Base-by-base conservation (phyloP, 2,113 vertebrate genomes). In the Gambusia affinis region DNA sequence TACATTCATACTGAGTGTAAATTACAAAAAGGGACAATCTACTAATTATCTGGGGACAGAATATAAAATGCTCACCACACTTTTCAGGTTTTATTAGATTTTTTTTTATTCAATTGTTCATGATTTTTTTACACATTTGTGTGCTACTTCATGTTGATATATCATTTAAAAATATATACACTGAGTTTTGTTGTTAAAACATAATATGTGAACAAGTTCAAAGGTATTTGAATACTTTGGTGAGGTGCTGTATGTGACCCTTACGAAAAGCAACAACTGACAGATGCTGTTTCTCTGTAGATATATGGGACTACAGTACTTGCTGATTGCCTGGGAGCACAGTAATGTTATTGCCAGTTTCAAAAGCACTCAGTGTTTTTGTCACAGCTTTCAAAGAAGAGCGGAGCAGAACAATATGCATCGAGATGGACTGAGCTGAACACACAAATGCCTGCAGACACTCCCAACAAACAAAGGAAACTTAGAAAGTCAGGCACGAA, bases 401-500 rank as follows among this genome's bases (percentile, higher is more conserved):
- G 27, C 66, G 28, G 22, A 62, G 47, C 47, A 31, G 7, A 27
- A 28, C 19, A 64, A 70, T 63, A 73, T 44, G 64, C 2, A 73
- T 29, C 22, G 28, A 79, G 37, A 60, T 37, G 12, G 7, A 73
- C 12, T 70, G 39, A 19, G 29, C 29, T 28, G 11, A 60, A n/a
- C 15, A 30, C 22, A 67, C 14, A 76, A 27, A 60, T 27, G 30
- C 42, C 78, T 47, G 73, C 28, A 76, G 29, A 60, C 24, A 44
- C 33, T 54, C 42, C 62, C 70, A 74, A 76, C 47, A 22, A 66
- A 61, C 51, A 69, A 51, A 35, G 27, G 4, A 51, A 77, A 80
- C 75, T 82, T 70, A 29, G 33, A 85, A 90, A 83, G 81, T 84
- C 71, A 73, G 44, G n/a, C 69, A 64, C 76, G 54, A 73, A 85